phyloP scores from a whole-genome alignment of 2,888 invertebrate species.

The Netelia fuscicornis region DNA sequence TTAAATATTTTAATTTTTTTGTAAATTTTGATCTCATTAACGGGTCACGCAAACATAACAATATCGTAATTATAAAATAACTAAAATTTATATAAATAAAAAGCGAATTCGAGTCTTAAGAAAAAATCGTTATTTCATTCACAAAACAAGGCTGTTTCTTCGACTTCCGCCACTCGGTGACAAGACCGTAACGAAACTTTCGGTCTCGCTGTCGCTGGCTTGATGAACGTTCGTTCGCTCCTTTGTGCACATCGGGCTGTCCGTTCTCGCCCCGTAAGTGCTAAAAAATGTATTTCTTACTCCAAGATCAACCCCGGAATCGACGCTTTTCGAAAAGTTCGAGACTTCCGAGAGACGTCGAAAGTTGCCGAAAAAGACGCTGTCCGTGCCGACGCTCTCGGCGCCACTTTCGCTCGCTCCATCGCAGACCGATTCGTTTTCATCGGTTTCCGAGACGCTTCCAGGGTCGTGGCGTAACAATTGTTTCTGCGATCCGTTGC shows the following conservation, averaged over 20 bases:
- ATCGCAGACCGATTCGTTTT: conserved; percentile 92
- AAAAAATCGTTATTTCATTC: conserved; percentile 13
- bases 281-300: conserved; percentile 71
- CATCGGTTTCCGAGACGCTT: conserved; percentile 91
- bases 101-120: background rate
- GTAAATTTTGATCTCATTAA: too few relatives aligned
- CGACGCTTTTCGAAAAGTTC: conserved; percentile 76
- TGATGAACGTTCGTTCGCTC: conserved; percentile 77
- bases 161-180: conserved; percentile 74
- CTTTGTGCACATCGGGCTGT: conserved; percentile 35
- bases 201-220: conserved; percentile 85
- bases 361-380: conserved; percentile 93
- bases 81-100: too few relatives aligned
- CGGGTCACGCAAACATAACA: too few relatives aligned
- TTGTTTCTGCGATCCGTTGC: conserved; percentile 84
- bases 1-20: too few relatives aligned
- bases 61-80: too few relatives aligned
- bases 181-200: conserved; percentile 85
- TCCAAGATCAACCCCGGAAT: conserved; percentile 77
- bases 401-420: conserved; percentile 95
- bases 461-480: conserved; percentile 82
- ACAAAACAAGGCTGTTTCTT: conserved; percentile 69
- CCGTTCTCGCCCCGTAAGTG: conserved; percentile 66
- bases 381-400: conserved; percentile 94
- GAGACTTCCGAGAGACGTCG: conserved; percentile 84